These are phyloP conservation scores for Rhagoletis zephyria DNA, from an alignment of 1,140 invertebrate species.

Conservation along the genomic window DNA sequence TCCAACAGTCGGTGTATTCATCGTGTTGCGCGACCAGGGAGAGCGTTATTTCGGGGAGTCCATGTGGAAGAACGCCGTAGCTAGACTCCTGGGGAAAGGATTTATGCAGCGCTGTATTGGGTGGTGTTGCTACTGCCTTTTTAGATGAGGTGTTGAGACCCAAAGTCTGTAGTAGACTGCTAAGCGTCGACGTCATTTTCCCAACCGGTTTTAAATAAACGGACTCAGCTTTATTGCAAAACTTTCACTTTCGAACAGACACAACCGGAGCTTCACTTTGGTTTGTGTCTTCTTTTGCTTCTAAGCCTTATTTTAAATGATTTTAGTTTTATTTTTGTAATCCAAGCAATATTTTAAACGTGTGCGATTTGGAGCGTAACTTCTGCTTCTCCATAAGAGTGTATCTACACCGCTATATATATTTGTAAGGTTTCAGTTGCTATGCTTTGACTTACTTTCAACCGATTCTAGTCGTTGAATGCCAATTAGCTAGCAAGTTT, in stretches of 20 bases:
- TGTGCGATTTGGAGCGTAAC: not conserved
- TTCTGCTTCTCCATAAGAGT: not conserved
- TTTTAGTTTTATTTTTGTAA: not conserved
- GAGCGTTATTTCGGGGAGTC: conserved; percentile 74
- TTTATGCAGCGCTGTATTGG: not conserved
- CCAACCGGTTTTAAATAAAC: not conserved
- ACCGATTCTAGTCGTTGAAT: conserved; percentile 35
- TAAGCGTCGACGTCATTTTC: conserved; percentile 33
- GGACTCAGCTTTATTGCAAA: not conserved
- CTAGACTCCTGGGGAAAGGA: conserved; percentile 16
- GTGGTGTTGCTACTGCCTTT: not conserved
- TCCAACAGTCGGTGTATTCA: conserved; percentile 79
- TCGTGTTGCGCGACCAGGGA: conserved; percentile 81
- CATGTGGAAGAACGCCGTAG: not conserved
- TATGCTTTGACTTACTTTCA: not conserved
- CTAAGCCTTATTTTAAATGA: not conserved
- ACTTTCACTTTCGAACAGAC: not conserved
- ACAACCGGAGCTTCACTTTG: not conserved
- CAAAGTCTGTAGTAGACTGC: not conserved
- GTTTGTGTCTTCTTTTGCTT: not conserved
- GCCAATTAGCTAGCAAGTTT: not conserved
- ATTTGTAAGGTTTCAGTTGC: not conserved
- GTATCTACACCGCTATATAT: not conserved
- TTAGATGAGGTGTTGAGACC: not conserved
- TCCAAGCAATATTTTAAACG: not conserved